Evolutionary conservation across 2,888 invertebrate species (phyloP).

Genomic region (Sussaba pulchella): DNA sequence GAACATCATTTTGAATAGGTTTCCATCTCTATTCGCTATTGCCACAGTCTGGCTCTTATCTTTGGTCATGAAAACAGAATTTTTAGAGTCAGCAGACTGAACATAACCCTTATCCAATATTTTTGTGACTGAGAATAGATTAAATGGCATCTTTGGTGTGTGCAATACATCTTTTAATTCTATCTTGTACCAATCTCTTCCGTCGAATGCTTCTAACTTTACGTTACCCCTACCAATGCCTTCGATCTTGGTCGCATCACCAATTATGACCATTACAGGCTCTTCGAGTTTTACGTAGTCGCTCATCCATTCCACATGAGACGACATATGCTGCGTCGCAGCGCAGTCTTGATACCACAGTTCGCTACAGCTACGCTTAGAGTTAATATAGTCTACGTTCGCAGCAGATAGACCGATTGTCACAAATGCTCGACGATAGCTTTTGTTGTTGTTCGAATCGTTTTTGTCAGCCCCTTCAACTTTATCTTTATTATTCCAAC

Average conservation of each 20-base stretch:
- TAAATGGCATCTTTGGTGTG: too few relatives aligned
- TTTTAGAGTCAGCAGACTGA: constrained; percentile 67
- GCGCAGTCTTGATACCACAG: constrained; percentile 73
- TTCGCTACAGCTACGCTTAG: constrained; percentile 46
- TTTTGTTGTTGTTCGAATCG: constrained; percentile 41
- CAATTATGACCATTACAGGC: constrained; percentile 63
- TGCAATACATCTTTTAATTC: constrained; percentile 67
- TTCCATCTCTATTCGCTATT: constrained; percentile 64
- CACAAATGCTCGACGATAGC: constrained; percentile 62
- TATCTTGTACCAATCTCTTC: constrained; percentile 68
- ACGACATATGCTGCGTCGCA: constrained; percentile 75
- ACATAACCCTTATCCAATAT: too few relatives aligned
- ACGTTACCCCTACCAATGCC: constrained; percentile 72
- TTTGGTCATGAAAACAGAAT: constrained; percentile 65
- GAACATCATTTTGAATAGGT: constrained; percentile 70
- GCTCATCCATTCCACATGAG: constrained; percentile 69
- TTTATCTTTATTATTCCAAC: constrained; percentile 57
- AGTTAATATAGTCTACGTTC: constrained; percentile 56
- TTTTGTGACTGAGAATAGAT: too few relatives aligned
- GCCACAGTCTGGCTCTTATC: constrained; percentile 59
- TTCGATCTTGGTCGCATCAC: constrained; percentile 70
- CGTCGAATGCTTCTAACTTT: constrained; percentile 71
- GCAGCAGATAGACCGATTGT: constrained; percentile 65
- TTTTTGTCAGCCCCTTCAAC: constrained; percentile 45
- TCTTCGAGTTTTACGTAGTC: constrained; percentile 64